Conservation (phyloP, 2,113 vertebrate species). For the Polypterus bichir region DNA sequence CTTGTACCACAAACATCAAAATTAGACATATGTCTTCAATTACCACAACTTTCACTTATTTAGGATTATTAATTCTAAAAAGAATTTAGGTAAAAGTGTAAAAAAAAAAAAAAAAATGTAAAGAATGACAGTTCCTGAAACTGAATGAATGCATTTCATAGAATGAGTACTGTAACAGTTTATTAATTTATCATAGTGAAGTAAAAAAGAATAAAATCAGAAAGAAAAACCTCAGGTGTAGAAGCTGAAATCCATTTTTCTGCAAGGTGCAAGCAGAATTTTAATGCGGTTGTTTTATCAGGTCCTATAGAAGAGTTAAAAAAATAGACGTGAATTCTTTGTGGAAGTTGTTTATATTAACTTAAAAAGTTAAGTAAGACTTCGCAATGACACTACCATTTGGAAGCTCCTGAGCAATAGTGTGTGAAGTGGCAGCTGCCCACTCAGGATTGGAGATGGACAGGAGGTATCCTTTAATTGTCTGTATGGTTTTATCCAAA, state of each 20-base stretch:
- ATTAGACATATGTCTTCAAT: no score
- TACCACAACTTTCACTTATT: no score
- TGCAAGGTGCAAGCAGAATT: slow-evolving; percentile 74
- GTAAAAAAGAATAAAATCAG: not conserved
- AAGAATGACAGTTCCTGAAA: not conserved
- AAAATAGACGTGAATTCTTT: not conserved
- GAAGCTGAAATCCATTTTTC: slow-evolving; percentile 67
- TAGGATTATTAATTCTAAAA: not conserved
- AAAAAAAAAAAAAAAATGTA: not conserved
- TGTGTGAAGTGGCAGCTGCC: slow-evolving; percentile 77
- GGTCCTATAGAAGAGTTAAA: slow-evolving; percentile 43
- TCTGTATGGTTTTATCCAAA: slow-evolving; percentile 47
- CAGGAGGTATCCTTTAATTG: slow-evolving; percentile 68
- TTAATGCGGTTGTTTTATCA: slow-evolving; percentile 69
- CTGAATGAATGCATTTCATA: no score
- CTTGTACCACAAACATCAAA: no score
- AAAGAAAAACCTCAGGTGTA: slow-evolving; percentile 50
- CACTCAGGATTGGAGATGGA: slow-evolving; percentile 77
- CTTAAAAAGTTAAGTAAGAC: not conserved
- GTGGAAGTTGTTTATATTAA: not conserved
- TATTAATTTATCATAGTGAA: no score
- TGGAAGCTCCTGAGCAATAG: slow-evolving; percentile 78
- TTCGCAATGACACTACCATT: slow-evolving; percentile 44
- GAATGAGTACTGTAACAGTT: no score
- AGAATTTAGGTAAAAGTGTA: not conserved